Percentiles rank a stretch among this genome's conserved stretches.
Evolutionary conservation across 2,113 vertebrate species (phyloP).

Genomic region (Brachyistius frenatus): DNA sequence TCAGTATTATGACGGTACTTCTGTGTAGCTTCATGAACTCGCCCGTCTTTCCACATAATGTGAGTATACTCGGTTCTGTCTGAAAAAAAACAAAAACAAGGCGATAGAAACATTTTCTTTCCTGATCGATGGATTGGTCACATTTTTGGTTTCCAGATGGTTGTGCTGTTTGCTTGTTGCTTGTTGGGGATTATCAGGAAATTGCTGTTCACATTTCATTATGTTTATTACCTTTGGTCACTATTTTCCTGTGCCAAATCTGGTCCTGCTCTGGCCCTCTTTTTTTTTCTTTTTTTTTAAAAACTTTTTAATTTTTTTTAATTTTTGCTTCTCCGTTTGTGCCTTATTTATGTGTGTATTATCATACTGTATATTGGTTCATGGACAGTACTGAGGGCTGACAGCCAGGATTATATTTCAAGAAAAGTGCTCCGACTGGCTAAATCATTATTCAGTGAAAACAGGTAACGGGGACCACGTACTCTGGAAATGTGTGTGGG

Average conservation of each 20-base stretch:
- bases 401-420: constrained; percentile 39
- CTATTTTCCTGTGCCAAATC: constrained; percentile 76
- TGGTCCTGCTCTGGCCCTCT: constrained; percentile 7
- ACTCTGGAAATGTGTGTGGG: constrained; percentile 30
- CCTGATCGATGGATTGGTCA: constrained; percentile 17
- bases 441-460: constrained; percentile 4
- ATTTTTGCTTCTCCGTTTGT: constrained; percentile 77
- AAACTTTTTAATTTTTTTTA: background rate
- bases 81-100: constrained; percentile 48
- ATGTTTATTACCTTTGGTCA: constrained; percentile 43
- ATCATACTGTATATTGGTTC: constrained; percentile 58
- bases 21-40: constrained; percentile 36
- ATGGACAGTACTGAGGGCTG: constrained; percentile 49
- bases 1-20: constrained; percentile 65
- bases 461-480: constrained; percentile 37
- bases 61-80: constrained; percentile 34
- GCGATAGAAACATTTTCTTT: constrained; percentile 27
- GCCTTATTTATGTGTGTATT: constrained; percentile 83
- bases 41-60: constrained; percentile 3
- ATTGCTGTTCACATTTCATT: constrained; percentile 24
- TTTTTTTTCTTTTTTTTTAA: constrained; percentile 1
- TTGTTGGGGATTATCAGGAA: constrained; percentile 32
- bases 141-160: constrained; percentile 19
- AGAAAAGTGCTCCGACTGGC: constrained; percentile 21
- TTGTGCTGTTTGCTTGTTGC: constrained; percentile 6